Evolutionary conservation across 2,888 invertebrate genomes (phyloP).

Genomic region (Melieria crassipennis): DNA sequence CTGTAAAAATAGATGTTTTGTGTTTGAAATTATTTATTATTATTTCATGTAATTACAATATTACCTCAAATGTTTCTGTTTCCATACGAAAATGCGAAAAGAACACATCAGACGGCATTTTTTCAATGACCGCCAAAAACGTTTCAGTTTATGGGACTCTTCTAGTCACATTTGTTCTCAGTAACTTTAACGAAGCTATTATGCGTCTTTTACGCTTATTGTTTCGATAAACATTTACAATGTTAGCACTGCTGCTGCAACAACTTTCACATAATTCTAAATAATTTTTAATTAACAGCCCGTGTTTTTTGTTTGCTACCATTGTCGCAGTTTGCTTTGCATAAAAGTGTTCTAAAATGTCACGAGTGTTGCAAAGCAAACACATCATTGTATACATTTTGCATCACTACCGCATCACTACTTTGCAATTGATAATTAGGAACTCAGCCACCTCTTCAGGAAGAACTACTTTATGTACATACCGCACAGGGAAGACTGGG

Average conservation of each 20-base stretch:
- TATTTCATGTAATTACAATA: too few relatives aligned
- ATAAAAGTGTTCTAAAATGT: neutral
- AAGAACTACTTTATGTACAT: rapidly evolving
- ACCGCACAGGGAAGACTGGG: too few relatives aligned
- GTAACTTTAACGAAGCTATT: neutral
- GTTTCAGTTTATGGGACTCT: neutral
- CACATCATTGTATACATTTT: too few relatives aligned
- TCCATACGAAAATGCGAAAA: neutral
- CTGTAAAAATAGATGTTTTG: neutral
- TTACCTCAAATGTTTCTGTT: conserved; percentile 1
- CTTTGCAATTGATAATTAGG: too few relatives aligned
- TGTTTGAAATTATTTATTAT: neutral
- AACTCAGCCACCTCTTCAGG: too few relatives aligned
- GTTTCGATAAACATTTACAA: too few relatives aligned
- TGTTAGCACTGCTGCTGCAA: neutral
- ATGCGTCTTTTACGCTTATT: neutral
- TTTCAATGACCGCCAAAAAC: neutral
- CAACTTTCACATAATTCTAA: neutral
- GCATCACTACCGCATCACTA: too few relatives aligned
- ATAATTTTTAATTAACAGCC: neutral
- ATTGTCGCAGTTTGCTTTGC: neutral
- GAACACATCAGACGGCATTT: neutral
- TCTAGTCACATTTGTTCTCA: neutral
- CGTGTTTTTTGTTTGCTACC: neutral
- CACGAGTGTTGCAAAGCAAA: too few relatives aligned